phyloP scores from a whole-genome alignment of 2,797 vertebrate genomes.

The Notoglanidium macrostoma region DNA sequence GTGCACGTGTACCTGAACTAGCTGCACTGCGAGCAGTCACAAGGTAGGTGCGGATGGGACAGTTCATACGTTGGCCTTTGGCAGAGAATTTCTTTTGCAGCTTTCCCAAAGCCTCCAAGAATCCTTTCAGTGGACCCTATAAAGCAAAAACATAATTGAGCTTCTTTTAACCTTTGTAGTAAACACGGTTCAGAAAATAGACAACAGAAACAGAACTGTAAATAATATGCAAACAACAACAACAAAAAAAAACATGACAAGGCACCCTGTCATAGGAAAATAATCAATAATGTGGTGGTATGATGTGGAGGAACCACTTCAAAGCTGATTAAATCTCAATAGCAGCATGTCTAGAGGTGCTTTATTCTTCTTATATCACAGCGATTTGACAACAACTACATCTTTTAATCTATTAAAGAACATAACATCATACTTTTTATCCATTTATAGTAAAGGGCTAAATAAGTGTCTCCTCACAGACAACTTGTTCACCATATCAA shows the following conservation, averaged over 20 bases:
- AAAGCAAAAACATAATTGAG: background rate
- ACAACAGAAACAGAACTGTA: background rate
- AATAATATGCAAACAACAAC: background rate
- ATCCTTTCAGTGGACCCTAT: constrained; percentile 84
- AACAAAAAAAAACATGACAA: background rate
- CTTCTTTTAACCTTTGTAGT: background rate
- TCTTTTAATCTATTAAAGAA: background rate
- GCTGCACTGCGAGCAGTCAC: constrained; percentile 91
- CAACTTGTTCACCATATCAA: background rate
- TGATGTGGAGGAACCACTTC: background rate
- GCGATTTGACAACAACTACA: background rate
- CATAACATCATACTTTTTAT: background rate
- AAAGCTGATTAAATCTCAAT: background rate
- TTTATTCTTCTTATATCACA: background rate
- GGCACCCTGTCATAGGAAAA: background rate
- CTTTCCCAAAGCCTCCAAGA: constrained; percentile 82
- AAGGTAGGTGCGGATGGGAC: constrained; percentile 93
- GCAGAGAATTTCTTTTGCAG: constrained; percentile 87
- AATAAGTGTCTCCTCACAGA: background rate
- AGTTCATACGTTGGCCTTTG: constrained; percentile 76
- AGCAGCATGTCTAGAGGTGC: background rate
- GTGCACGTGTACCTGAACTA: constrained; percentile 88
- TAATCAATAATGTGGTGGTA: background rate
- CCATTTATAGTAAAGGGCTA: background rate
- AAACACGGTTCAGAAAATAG: background rate